Evolutionary conservation across 2,797 vertebrate genomes (phyloP).

Genomic region (Phoeniculus purpureus): DNA sequence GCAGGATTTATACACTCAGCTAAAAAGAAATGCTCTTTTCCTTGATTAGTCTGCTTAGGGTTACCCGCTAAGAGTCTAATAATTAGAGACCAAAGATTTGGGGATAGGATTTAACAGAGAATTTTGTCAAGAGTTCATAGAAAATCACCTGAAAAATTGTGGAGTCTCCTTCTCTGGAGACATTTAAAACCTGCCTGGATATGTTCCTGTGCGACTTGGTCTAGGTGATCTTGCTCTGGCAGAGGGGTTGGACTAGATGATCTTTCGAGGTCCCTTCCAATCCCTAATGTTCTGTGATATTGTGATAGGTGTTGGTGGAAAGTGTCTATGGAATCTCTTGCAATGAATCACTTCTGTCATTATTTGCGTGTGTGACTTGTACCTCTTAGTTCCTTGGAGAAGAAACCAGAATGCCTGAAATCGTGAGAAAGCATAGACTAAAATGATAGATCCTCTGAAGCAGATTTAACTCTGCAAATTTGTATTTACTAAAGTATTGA

Average conservation of each 20-base stretch:
- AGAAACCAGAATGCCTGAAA: background rate
- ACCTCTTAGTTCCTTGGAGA: background rate
- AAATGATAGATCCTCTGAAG: background rate
- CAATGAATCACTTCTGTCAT: background rate
- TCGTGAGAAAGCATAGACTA: background rate
- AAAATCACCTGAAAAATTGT: background rate
- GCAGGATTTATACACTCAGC: background rate
- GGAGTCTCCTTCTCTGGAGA: no score
- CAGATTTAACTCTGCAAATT: background rate
- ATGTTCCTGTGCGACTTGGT: no score
- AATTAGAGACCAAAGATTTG: background rate
- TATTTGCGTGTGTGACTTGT: background rate
- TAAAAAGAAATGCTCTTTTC: conserved; percentile 24
- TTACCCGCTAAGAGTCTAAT: background rate
- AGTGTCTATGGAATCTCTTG: background rate
- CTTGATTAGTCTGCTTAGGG: background rate
- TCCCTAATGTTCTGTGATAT: no score
- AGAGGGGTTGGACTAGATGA: no score
- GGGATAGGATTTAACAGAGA: background rate
- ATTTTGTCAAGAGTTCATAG: background rate
- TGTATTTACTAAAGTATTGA: background rate
- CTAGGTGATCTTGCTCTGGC: no score
- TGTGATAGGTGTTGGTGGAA: background rate
- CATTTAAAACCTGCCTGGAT: no score
- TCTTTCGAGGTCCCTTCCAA: no score